phyloP scores from a whole-genome alignment of 2,113 vertebrate species.

The Poicephalus meyeri region DNA sequence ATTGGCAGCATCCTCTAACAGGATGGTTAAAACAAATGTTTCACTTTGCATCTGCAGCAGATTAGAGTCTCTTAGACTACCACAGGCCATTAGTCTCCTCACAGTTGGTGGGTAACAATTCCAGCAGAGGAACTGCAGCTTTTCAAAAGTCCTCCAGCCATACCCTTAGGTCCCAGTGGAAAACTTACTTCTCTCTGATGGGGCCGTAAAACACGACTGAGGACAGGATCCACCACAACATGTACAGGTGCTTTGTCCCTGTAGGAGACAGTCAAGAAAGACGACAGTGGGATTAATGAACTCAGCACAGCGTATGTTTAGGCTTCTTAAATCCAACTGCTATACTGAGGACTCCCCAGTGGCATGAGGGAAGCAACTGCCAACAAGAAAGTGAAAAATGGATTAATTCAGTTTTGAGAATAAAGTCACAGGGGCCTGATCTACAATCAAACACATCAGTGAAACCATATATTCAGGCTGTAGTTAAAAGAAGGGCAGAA shows the following conservation, averaged over 20 bases:
- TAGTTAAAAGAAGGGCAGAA: neutral
- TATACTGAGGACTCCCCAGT: neutral
- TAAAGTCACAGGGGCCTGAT: neutral
- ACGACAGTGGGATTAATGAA: neutral
- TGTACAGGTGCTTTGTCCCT: constrained; percentile 92
- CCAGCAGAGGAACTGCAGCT: neutral
- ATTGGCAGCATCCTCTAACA: neutral
- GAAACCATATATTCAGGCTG: neutral
- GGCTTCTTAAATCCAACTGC: neutral
- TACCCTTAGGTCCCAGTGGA: neutral
- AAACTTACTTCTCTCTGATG: constrained; percentile 95
- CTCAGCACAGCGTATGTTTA: neutral
- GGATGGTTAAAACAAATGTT: neutral
- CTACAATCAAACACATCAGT: neutral
- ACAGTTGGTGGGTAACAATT: neutral
- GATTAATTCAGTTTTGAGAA: neutral
- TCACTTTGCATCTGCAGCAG: neutral
- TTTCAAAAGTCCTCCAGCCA: neutral
- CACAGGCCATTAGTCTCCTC: neutral
- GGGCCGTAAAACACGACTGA: constrained; percentile 89
- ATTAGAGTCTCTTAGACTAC: neutral
- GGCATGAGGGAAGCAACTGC: neutral
- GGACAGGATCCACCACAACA: constrained; percentile 95
- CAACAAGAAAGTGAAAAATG: neutral
- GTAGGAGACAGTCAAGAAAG: constrained; percentile 23